Percentiles rank a stretch among this genome's conserved stretches.
Conservation (phyloP, 2,888 invertebrate genomes). For the Phalera bucephala region DNA sequence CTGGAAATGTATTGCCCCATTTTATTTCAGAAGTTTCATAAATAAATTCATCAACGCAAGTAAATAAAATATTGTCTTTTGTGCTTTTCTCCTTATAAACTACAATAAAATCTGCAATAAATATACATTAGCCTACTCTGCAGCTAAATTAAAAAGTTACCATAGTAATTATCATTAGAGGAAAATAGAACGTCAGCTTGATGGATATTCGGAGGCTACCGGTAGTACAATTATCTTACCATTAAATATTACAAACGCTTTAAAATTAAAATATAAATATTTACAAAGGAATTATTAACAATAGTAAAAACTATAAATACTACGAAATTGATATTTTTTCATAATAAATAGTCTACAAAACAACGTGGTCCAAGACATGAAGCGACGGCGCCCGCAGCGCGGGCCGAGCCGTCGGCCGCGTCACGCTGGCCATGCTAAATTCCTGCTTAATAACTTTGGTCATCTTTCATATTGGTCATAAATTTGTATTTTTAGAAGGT, state of each 20-base stretch:
- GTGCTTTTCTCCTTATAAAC: slow-evolving; percentile 63
- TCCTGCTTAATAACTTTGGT: slow-evolving; percentile 73
- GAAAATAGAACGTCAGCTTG: slow-evolving; percentile 42
- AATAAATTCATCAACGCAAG: slow-evolving; percentile 56
- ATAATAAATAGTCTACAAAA: slow-evolving; percentile 77
- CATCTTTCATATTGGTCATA: slow-evolving; percentile 64
- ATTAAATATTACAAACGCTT: slow-evolving; percentile 55
- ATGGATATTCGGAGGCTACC: slow-evolving; percentile 42
- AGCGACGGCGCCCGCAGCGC: slow-evolving; percentile 57
- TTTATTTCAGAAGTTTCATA: slow-evolving; percentile 45
- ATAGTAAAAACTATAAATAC: slow-evolving; percentile 73
- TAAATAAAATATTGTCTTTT: slow-evolving; percentile 76
- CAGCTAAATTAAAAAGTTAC: slow-evolving; percentile 47
- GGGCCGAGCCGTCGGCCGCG: slow-evolving; percentile 21
- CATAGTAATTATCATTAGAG: slow-evolving; percentile 37
- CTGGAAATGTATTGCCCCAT: slow-evolving; percentile 53
- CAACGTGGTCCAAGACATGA: slow-evolving; percentile 63
- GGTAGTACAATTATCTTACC: slow-evolving; percentile 39
- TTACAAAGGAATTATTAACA: slow-evolving; percentile 75
- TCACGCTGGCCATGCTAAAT: slow-evolving; percentile 51
- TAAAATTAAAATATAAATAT: slow-evolving; percentile 57
- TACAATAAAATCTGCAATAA: slow-evolving; percentile 69
- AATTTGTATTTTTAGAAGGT: slow-evolving; percentile 26
- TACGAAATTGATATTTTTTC: slow-evolving; percentile 70
- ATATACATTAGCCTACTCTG: slow-evolving; percentile 64